Evolutionary conservation across 2,888 invertebrate species (phyloP), one percentile per base, ranked within the genome.

Genomic region (Tetrapedia diversipes): DNA sequence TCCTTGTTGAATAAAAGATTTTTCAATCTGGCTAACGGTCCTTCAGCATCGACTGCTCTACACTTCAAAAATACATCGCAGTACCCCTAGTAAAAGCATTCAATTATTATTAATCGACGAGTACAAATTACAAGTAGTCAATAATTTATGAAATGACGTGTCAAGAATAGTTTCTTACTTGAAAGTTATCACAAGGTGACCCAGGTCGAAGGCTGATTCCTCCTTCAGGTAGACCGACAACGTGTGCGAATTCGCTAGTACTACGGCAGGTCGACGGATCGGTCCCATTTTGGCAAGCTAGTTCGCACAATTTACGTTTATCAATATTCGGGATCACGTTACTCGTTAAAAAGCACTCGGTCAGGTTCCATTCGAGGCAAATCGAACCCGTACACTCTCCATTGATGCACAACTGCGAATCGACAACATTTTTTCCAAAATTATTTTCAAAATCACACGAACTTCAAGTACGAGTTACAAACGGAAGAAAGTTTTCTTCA

Each of bases 21-120:
- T 94, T 99, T 99, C 72, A 99, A 94, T 64, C 99, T 95, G 27
- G 98, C 98, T 79, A 99, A 93, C 2, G 99, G 99, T 7, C 99
- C 99, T 89, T 99, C 99, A 0, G 99, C 99, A 93, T 99, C 99
- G 27, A 99, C 99, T 0, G 98, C 98, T 83, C 99, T 96, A 92
- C 99, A 99, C 92, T 98, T 99, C 65, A 98, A 95, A 93, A 99
- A 99, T 81, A 99, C 99, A 93, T 99, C 99, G 93, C 99, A 99
- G 93, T 99, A 99, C 64, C 99, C 99, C 95, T 97, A 92, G 39
- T 43, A 3, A 22, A 37, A 65, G 14, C 0, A 19, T 24, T 11
- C 34, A 3, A 39, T 61, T 19, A 22, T 14, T 14, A 10, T n/a
- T 14, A 10, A 32, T 37, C 2, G 29, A 11, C n/a, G n/a, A n/a